phyloP scores from a whole-genome alignment of 2,113 vertebrate species.

The Puma concolor region DNA sequence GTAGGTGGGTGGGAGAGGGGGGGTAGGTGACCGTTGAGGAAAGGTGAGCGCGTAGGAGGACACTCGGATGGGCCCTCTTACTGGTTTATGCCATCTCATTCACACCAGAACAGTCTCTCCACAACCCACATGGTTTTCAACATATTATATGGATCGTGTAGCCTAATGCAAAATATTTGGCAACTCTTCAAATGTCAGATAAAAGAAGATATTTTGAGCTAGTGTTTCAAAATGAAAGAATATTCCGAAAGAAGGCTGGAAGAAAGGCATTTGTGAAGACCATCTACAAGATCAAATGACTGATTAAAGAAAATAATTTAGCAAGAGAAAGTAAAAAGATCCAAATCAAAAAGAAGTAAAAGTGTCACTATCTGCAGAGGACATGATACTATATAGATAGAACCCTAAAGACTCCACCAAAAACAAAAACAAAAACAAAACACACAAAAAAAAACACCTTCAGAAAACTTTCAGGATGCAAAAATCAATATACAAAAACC shows the following conservation, averaged over 20 bases:
- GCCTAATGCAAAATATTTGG: background rate
- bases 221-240: conserved; percentile 26
- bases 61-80: background rate
- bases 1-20: rapidly evolving
- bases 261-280: conserved; percentile 17
- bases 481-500: background rate
- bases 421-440: background rate
- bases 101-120: background rate
- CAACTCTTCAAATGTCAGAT: background rate
- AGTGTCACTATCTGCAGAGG: background rate
- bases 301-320: conserved; percentile 8
- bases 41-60: background rate
- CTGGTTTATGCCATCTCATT: background rate
- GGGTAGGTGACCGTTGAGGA: rapidly evolving
- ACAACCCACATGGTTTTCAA: background rate
- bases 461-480: background rate
- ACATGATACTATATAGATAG: background rate
- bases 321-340: background rate
- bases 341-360: background rate
- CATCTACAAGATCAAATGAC: background rate
- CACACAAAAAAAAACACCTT: background rate
- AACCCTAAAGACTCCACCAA: background rate
- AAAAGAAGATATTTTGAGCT: background rate
- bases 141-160: background rate
- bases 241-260: background rate